Evolutionary conservation across 2,797 vertebrate species (phyloP), one percentile per base, ranked within the genome.

Genomic region (Hylomyscus alleni): DNA sequence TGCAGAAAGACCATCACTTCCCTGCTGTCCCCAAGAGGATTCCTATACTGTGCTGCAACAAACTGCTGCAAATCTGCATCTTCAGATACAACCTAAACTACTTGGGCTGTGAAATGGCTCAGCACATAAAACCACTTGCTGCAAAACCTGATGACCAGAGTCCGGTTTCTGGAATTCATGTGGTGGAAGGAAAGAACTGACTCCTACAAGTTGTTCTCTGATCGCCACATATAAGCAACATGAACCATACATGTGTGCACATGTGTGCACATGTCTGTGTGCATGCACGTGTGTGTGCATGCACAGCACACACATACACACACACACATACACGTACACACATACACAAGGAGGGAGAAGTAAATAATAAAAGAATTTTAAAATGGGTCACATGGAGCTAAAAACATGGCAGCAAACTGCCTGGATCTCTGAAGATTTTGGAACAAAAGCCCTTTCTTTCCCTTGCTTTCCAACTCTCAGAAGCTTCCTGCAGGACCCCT

Each of bases 361-460:
- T 17, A 54, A 37, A 54, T 72, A 14, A 11, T 17, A 50, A 85
- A 12, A 14, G 84, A 83, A 31, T 17, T 54, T 19, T 31, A 62
- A 81, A 22, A 14, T 47, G 15, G 5, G 22, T 75, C 47, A 37
- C 22, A 22, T 1, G 2, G 31, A 19, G 13, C 52, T 78, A 10
- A 86, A 17, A 31, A 9, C 19, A 11, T 14, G 31, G 29, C 82
- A 44, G n/a, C 10, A n/a, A 44, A 26, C 3, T 11, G 5, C 0
- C 2, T 24, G 26, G 4, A 75, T 22, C 44, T 34, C 22, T 56
- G 60, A 19, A 52, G 37, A 9, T 9, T 44, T 52, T 52, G 7
- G 11, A 24, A n/a, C 50, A 58, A 50, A 50, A 26, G 8, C 4
- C 37, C 1, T 12, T 1, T 20, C 1, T 12, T 1, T 20, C 31